Base-by-base conservation (phyloP, 2,797 vertebrate species). In the Somateria mollissima region DNA sequence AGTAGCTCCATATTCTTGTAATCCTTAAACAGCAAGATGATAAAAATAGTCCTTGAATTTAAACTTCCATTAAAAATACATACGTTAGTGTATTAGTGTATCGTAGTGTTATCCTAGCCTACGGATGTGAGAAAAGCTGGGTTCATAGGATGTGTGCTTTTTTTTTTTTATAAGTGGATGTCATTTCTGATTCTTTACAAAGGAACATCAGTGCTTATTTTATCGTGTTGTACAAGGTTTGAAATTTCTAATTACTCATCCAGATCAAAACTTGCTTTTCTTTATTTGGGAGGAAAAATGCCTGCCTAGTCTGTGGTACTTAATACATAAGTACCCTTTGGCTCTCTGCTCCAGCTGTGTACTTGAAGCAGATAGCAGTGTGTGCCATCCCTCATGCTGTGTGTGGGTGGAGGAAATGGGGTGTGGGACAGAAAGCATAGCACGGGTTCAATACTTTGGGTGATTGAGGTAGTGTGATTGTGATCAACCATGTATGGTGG, bases 371-470 rank as follows among this genome's bases (percentile, higher is more conserved):
- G 65, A 24, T 27, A 7, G 30, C 3, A 21, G 7, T 5, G 1
- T 8, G 15, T 30, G 5, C 57, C 1, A 2, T 41, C 51, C 39
- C 32, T 65, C 39, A 6, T 8, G 17, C 30, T 36, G n/a, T 60
- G 37, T 13, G 7, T 13, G 49, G 24, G 70, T 34, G 45, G 27
- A 70, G 24, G 30, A 54, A 54, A 22, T 4, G 2, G 8, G 12
- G 10, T 10, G 13, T 2, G 10, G 30, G 27, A 54, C 41, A 76
- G 47, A 61, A 75, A 62, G 37, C 37, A 4, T 9, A 7, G 14
- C 56, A 2, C 4, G 3, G 10, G 0, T 24, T 64, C 53, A 34
- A 2, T 62, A 4, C 69, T 81, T 74, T 11, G 8, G 19, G 8
- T 77, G 27, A 8, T 4, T 47, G 25, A 37, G 21, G 20, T 32